These are phyloP conservation scores for Zophobas atratus DNA, from an alignment of 1,140 invertebrate genomes.

Conservation along the genomic window DNA sequence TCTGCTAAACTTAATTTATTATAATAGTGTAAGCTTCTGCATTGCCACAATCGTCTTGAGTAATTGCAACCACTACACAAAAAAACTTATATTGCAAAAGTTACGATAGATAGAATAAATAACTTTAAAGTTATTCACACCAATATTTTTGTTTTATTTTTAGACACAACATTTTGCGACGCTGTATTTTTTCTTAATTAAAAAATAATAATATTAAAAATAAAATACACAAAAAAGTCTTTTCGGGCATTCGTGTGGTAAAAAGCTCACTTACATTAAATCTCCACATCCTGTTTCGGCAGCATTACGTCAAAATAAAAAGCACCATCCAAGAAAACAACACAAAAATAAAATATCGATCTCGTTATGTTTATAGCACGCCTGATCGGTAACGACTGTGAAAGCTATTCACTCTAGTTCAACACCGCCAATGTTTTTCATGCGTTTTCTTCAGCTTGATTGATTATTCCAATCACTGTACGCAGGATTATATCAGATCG, in stretches of 20 bases:
- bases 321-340: not conserved
- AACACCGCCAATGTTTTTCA: slow-evolving; percentile 13
- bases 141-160: too few species aligned
- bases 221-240: too few species aligned
- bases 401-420: slow-evolving; percentile 34
- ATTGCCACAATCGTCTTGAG: too few species aligned
- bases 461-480: not conserved
- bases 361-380: slow-evolving; percentile 32
- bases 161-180: too few species aligned
- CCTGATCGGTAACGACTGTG: slow-evolving; percentile 44
- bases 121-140: too few species aligned
- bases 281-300: not conserved
- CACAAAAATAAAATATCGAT: slow-evolving; percentile 5
- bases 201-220: too few species aligned
- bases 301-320: not conserved
- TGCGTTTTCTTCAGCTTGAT: slow-evolving; percentile 16
- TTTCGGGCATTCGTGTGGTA: not conserved
- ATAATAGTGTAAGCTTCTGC: too few species aligned
- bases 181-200: too few species aligned
- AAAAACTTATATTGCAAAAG: too few species aligned
- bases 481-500: not conserved
- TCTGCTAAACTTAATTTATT: too few species aligned
- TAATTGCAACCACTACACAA: too few species aligned
- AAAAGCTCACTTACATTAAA: not conserved
- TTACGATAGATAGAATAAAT: too few species aligned